phyloP scores from a whole-genome alignment of 2,888 invertebrate genomes.

The Carterocephalus palaemon region DNA sequence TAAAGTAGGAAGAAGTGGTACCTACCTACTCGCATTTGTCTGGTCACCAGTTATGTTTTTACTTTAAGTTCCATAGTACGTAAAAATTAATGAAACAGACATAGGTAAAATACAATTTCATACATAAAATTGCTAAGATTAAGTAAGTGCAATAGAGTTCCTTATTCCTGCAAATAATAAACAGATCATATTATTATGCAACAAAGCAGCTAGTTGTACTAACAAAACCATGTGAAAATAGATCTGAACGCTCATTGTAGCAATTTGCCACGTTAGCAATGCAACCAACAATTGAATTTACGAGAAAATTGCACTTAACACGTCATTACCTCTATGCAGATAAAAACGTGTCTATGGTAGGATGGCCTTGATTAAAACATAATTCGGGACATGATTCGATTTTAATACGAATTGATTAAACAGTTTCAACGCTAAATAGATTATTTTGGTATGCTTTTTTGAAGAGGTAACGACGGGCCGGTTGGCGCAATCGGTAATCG shows the following conservation, averaged over 20 bases:
- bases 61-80: too few species aligned
- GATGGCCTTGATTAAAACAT: background rate
- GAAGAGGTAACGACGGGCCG: too few species aligned
- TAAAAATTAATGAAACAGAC: too few species aligned
- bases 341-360: slow-evolving; percentile 47
- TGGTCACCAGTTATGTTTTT: too few species aligned
- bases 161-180: slow-evolving; percentile 8
- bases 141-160: background rate
- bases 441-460: too few species aligned
- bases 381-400: background rate
- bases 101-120: too few species aligned
- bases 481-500: too few species aligned
- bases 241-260: slow-evolving; percentile 42
- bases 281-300: slow-evolving; percentile 34
- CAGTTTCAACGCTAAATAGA: too few species aligned
- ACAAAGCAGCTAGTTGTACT: slow-evolving; percentile 7
- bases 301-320: slow-evolving; percentile 53
- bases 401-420: too few species aligned
- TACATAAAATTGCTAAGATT: background rate
- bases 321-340: slow-evolving; percentile 37
- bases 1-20: too few species aligned
- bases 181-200: too few species aligned
- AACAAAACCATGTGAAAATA: slow-evolving; percentile 51
- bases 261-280: slow-evolving; percentile 55
- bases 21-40: too few species aligned